Conservation (phyloP, 2,797 vertebrate species). For the Aldrovandia affinis region DNA sequence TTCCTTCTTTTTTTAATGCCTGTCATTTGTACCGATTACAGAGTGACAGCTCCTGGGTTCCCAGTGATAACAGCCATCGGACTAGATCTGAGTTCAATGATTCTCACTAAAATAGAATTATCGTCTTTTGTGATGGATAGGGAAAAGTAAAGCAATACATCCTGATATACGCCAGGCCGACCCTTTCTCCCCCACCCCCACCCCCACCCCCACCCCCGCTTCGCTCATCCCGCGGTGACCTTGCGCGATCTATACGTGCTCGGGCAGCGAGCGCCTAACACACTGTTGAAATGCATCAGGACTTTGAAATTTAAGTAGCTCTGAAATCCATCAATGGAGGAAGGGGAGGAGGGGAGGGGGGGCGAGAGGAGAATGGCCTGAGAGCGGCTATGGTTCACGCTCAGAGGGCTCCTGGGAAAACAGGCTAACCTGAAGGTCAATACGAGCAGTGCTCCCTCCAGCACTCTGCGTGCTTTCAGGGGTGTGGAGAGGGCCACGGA, state of each 20-base stretch:
- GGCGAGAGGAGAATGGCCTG: conserved; percentile 74
- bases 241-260: conserved; percentile 78
- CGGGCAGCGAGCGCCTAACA: conserved; percentile 65
- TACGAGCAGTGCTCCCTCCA: conserved; percentile 62
- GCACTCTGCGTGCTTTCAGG: conserved; percentile 69
- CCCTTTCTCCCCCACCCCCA: conserved; percentile 61
- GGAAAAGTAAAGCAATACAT: conserved; percentile 84
- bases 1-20: conserved; percentile 55
- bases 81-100: conserved; percentile 84
- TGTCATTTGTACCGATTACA: conserved; percentile 80
- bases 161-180: conserved; percentile 75
- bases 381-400: conserved; percentile 76
- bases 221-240: conserved; percentile 70
- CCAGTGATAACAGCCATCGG: conserved; percentile 85
- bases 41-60: conserved; percentile 78
- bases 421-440: conserved; percentile 76
- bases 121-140: conserved; percentile 81
- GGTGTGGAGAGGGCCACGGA: conserved; percentile 22
- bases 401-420: conserved; percentile 72
- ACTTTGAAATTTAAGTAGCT: conserved; percentile 77
- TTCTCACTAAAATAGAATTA: conserved; percentile 85
- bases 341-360: conserved; percentile 39
- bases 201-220: conserved; percentile 63
- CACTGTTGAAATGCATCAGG: conserved; percentile 65
- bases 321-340: conserved; percentile 76